phyloP scores from a whole-genome alignment of 2,113 vertebrate genomes.

The Puntigrus tetrazona region DNA sequence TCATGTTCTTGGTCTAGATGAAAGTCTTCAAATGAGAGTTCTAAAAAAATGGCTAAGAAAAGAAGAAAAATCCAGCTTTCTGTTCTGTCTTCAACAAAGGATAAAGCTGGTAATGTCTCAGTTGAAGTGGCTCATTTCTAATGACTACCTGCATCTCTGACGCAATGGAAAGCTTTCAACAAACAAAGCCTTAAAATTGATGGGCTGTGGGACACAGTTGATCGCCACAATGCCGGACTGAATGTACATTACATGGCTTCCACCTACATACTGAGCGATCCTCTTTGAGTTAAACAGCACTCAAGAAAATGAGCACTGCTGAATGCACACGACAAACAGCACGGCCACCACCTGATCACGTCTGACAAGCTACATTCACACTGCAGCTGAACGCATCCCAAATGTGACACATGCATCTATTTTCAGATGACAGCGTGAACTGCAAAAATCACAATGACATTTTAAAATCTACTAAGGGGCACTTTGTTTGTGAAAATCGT shows the following conservation, averaged over 20 bases:
- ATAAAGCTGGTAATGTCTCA: constrained; percentile 16
- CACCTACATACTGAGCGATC: neutral
- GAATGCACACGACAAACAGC: neutral
- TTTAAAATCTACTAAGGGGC: neutral
- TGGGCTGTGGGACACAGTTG: neutral
- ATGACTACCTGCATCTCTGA: constrained; percentile 34
- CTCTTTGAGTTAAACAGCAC: neutral
- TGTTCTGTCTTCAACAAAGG: neutral
- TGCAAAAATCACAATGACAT: neutral
- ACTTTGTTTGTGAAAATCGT: neutral
- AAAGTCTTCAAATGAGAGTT: constrained; percentile 23
- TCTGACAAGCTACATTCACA: neutral
- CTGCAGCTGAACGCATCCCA: neutral
- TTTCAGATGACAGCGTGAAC: neutral
- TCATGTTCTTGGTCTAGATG: constrained; percentile 16
- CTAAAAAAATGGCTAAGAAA: constrained; percentile 31
- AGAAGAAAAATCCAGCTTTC: constrained; percentile 38
- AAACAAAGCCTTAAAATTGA: neutral
- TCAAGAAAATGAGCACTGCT: constrained; percentile 12
- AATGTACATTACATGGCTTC: constrained; percentile 26
- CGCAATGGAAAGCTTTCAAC: constrained; percentile 2
- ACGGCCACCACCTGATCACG: neutral
- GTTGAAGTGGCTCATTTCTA: constrained; percentile 13
- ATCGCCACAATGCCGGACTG: neutral
- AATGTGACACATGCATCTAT: neutral